Evolutionary conservation across 1,140 invertebrate species (phyloP).

Genomic region (Tetramorium parvispinum): DNA sequence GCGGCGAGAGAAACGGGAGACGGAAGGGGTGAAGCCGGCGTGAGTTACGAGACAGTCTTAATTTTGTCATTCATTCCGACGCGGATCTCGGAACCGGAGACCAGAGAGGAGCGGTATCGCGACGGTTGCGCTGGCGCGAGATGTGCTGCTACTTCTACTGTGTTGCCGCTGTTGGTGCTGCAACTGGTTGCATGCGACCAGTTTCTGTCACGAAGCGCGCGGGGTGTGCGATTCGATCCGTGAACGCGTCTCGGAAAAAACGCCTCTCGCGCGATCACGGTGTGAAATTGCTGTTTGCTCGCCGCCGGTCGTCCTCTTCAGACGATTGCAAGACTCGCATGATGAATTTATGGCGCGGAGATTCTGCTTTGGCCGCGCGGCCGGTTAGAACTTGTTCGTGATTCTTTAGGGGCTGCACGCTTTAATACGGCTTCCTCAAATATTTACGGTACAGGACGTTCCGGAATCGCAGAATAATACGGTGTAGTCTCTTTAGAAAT

Average conservation of each 20-base stretch:
- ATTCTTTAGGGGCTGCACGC: conserved; percentile 58
- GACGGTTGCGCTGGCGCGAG: conserved; percentile 37
- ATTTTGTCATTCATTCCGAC: conserved; percentile 71
- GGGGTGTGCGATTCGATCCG: conserved; percentile 56
- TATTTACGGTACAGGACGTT: conserved; percentile 60
- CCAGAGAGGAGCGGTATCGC: conserved; percentile 19
- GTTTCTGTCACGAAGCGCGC: conserved; percentile 49
- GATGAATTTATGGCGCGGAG: conserved; percentile 57
- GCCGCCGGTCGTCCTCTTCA: conserved; percentile 45
- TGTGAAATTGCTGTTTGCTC: conserved; percentile 74
- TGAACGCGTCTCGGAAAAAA: conserved; percentile 53
- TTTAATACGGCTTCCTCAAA: conserved; percentile 59
- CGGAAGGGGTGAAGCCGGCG: conserved; percentile 30
- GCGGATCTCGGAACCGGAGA: conserved; percentile 34
- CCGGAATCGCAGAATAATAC: conserved; percentile 58
- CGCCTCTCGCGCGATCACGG: conserved; percentile 33
- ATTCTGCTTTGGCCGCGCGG: conserved; percentile 40
- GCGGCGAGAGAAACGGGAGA: conserved; percentile 30
- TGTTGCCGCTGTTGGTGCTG: conserved; percentile 24
- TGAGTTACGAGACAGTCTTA: conserved; percentile 75
- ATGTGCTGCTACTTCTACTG: conserved; percentile 16
- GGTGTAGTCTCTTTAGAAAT: conserved; percentile 53
- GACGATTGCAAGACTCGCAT: conserved; percentile 44
- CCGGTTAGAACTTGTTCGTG: conserved; percentile 57
- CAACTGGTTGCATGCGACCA: conserved; percentile 67